Evolutionary conservation across 2,888 invertebrate genomes (phyloP), one percentile per base, ranked within the genome.

Genomic region (Hoplodrina blanda): DNA sequence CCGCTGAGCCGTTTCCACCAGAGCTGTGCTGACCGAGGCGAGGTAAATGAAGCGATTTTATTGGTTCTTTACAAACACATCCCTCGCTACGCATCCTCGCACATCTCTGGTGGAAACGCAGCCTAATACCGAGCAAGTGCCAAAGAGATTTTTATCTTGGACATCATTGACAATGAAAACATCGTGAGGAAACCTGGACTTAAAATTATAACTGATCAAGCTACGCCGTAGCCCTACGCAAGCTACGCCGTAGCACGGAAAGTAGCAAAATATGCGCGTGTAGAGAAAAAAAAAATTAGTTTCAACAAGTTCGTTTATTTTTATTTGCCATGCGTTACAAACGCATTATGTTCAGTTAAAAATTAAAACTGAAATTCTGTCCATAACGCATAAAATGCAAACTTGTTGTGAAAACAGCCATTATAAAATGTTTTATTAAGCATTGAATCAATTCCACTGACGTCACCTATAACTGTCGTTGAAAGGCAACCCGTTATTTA

Each of bases 191-290:
- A 37, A 37, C 8, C 37, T 37, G 8, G 8, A 37, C 37, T 37
- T 37, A 8, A 8, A 37, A 37, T 37, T 8, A 44, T 3, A 44
- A 44, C 4, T 15, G 4, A 13, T 44, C 6, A 46, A 17, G 46
- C 46, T 44, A 53, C n/a, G 33, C 37, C 41, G 62, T 41, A 56
- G 73, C 41, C 0, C 20, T 17, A 25, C 10, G 25, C 17, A 13
- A n/a, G 50, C 73, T 72, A 71, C 73, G 70, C 55, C 55, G 70
- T 72, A 71, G 64, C 25, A 11, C 3, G 8, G 17, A 7, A 30
- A 55, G 64, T 71, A 71, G 50, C 25, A 13, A 15, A 11, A 5
- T 13, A 20, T 13, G 8, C 2, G 3, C n/a, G 11, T 11, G 17
- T 11, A 15, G 2, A 3, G 20, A 13, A 8, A 20, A 57, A 4